Percentiles rank a stretch among this genome's conserved stretches.
phyloP scores from a whole-genome alignment of 2,113 vertebrate genomes.

The Hyla sarda region DNA sequence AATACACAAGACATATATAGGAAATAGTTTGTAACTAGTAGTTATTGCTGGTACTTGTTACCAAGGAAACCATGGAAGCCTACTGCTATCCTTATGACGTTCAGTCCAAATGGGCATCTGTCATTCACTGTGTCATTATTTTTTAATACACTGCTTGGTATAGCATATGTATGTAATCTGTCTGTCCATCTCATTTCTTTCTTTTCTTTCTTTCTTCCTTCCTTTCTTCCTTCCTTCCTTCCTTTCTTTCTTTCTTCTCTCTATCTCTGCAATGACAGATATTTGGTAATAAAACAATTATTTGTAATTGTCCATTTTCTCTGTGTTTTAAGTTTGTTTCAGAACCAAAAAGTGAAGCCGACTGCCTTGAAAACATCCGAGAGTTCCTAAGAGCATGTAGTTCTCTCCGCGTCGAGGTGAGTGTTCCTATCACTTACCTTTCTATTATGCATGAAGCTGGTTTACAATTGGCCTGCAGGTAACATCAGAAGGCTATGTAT shows the following conservation, averaged over 20 bases:
- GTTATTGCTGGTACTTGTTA: neutral
- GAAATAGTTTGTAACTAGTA: neutral
- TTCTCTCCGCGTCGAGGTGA: constrained; percentile 90
- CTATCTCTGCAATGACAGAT: neutral
- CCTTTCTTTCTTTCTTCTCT: neutral
- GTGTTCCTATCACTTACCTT: constrained; percentile 57
- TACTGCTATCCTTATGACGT: neutral
- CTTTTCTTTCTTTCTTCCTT: no score
- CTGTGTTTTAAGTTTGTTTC: constrained; percentile 81
- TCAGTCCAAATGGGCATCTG: neutral
- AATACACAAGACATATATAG: neutral
- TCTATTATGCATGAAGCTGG: constrained; percentile 31
- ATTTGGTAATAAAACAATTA: neutral
- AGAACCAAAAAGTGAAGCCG: constrained; percentile 89
- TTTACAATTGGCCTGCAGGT: neutral
- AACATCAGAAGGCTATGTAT: constrained; percentile 5
- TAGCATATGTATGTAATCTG: no score
- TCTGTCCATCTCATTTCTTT: no score
- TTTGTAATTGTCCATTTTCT: neutral
- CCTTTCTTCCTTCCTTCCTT: no score
- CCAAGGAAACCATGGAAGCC: neutral
- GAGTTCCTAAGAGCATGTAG: constrained; percentile 91
- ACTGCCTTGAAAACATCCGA: constrained; percentile 86
- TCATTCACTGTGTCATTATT: neutral
- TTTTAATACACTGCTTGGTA: neutral